Percentiles rank a stretch among this genome's conserved stretches.
Conservation (phyloP, 1,140 invertebrate genomes). For the Parapsyche elsis region DNA sequence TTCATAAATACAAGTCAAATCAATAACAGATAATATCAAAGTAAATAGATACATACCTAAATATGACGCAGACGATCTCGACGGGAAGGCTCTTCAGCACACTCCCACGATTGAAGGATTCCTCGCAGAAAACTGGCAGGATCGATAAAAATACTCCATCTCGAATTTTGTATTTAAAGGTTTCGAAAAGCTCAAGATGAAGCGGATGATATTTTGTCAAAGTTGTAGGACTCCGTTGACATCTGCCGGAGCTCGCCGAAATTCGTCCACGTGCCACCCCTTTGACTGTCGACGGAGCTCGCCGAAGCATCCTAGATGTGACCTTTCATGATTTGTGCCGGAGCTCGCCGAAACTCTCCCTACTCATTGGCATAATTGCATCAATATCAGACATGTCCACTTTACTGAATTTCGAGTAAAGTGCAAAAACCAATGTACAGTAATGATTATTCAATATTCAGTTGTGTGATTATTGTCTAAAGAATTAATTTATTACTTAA, state of each 20-base stretch:
- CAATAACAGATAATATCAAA: neutral
- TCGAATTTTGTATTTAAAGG: neutral
- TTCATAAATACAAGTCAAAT: neutral
- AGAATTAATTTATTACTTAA: no score
- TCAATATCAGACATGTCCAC: no score
- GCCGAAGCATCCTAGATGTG: neutral
- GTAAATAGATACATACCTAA: constrained; percentile 19
- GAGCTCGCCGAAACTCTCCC: constrained; percentile 3
- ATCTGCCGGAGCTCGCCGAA: neutral
- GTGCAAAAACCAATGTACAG: no score
- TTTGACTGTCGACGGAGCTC: no score
- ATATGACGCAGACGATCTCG: constrained; percentile 12
- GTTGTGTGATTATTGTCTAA: no score
- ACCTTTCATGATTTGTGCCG: neutral
- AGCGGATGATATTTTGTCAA: neutral
- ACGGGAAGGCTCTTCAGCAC: neutral
- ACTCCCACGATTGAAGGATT: neutral
- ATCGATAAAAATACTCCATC: neutral
- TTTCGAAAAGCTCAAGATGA: neutral
- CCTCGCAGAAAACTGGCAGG: neutral
- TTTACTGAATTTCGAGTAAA: no score
- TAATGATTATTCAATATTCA: no score
- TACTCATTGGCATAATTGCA: no score
- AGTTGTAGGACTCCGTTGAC: neutral
- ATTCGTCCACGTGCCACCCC: neutral